Evolutionary conservation across 1,140 invertebrate species (phyloP), one percentile per base, ranked within the genome.

Genomic region (Drosophila equinoxialis): DNA sequence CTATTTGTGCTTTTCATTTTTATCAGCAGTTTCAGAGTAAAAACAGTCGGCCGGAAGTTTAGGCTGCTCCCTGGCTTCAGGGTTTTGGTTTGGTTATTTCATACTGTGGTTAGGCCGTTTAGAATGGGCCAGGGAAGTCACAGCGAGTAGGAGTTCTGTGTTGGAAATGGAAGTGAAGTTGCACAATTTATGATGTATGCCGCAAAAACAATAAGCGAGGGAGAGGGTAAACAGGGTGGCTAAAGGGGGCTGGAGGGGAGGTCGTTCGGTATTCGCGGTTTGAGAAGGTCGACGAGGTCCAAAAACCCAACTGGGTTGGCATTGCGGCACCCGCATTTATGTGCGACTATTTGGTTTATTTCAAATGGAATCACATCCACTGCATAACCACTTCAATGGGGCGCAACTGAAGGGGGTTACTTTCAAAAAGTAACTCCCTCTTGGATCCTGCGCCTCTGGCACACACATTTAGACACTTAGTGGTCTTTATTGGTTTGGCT

Each of bases 321-420:
- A 73, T 63, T 76, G 73, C 58, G 76, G 77, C 83, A 87, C 84
- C 83, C 84, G 84, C 83, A 87, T 87, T 89, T 87, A 89, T 89
- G 83, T 87, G 84, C 76, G 83, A 87, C 84, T 87, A 83, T 87
- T 87, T 89, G 83, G 79, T 87, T 87, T 89, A 87, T 89, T 89
- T 89, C 79, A 87, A 87, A 87, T 83, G 80, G 75, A 83, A 89
- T 87, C 82, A 82, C 83, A 85, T 82, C 72, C 65, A 26, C 54
- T 51, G 59, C 37, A 59, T 39, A 59, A 51, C 45, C 45, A 51
- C 13, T 26, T 23, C 10, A 14, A 35, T 14, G n/a, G n/a, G 30
- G 17, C 48, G 17, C 30, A 30, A 30, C 30, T 30, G 13, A 57
- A 35, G 4, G 8, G 26, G 30, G 26, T 33, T 33, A 30, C 30